Percentiles rank a stretch among this genome's conserved stretches.
These are phyloP conservation scores for Paragorgia papillata DNA, from an alignment of 92 coral and sea anemone genomes.

Conservation along the genomic window DNA sequence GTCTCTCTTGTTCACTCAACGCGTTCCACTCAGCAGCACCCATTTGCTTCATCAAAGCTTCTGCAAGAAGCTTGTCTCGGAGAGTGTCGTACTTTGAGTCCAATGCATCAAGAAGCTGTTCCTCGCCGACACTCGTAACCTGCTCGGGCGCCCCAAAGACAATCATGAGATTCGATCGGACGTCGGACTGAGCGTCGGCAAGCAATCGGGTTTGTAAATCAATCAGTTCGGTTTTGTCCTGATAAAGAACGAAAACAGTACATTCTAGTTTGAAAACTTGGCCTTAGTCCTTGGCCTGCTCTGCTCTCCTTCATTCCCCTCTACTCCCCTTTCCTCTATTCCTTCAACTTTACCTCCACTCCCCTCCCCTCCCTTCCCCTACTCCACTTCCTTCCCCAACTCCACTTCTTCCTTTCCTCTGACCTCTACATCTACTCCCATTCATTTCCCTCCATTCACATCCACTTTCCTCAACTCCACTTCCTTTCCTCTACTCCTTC, in stretches of 20 bases:
- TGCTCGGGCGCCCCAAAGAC: slow-evolving; percentile 79
- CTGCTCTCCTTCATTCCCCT: too few species aligned
- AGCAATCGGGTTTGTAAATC: slow-evolving; percentile 76
- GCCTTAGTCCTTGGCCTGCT: too few species aligned
- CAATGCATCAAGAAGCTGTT: slow-evolving; percentile 85
- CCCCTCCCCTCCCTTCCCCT: too few species aligned
- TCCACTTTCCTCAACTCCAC: too few species aligned
- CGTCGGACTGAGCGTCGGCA: slow-evolving; percentile 61
- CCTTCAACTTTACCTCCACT: too few species aligned
- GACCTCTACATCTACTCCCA: too few species aligned
- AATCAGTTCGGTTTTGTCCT: slow-evolving; percentile 79
- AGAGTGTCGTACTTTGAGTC: slow-evolving; percentile 93
- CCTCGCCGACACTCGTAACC: slow-evolving; percentile 75
- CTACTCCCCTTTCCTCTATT: too few species aligned
- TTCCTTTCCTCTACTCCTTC: too few species aligned
- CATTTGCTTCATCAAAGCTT: slow-evolving; percentile 78
- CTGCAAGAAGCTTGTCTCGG: slow-evolving; percentile 86
- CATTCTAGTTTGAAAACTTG: too few species aligned
- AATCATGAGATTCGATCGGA: slow-evolving; percentile 66
- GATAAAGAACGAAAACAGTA: neutral
- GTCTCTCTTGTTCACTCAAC: slow-evolving; percentile 80
- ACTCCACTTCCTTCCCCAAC: too few species aligned
- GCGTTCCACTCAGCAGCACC: slow-evolving; percentile 93
- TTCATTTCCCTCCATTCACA: too few species aligned
- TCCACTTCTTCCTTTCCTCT: too few species aligned